Evolutionary conservation across 2,888 invertebrate genomes (phyloP), one percentile per base, ranked within the genome.

Genomic region (Lamellibrachia satsuma): DNA sequence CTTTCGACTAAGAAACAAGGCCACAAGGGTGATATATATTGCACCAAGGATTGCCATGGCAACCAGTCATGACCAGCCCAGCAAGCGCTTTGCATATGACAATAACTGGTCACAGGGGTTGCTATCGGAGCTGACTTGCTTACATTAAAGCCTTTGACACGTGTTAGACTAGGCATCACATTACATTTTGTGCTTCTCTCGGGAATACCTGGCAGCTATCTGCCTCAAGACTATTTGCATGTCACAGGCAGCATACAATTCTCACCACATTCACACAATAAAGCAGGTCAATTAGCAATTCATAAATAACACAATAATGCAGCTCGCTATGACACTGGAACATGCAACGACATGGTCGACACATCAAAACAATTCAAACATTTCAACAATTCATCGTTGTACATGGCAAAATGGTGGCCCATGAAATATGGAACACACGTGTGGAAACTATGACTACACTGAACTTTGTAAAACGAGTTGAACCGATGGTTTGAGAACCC

Each of bases 291-390:
- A 75, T n/a, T 75, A 75, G 22, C 75, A 75, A 75, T 75, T 75
- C 75, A 75, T 75, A 75, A 75, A 75, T 75, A 75, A 75, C 75
- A 75, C 75, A 75, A 75, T 75, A 75, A 75, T 75, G 75, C 75
- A n/a, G n/a, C 15, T 75, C 75, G 75, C n/a, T 75, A 75, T 75
- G 75, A 75, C 75, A 75, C 75, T 75, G 75, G 75, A 75, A 75
- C 75, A n/a, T 75, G 75, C 15, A 75, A 75, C 75, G 15, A 75
- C 75, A 75, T 75, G 75, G 75, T 22, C 3, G 75, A 75, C 75
- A 75, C 75, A 75, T 75, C 15, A 75, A 75, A 75, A 75, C 22
- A 75, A 75, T 75, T 75, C 75, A 75, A 22, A 75, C 75, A 75
- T 75, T n/a, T 75, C 22, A 75, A 75, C 75, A 75, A 75, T 75